These are phyloP conservation scores for Parochlus steinenii DNA, from an alignment of 2,888 invertebrate genomes.

Conservation along the genomic window DNA sequence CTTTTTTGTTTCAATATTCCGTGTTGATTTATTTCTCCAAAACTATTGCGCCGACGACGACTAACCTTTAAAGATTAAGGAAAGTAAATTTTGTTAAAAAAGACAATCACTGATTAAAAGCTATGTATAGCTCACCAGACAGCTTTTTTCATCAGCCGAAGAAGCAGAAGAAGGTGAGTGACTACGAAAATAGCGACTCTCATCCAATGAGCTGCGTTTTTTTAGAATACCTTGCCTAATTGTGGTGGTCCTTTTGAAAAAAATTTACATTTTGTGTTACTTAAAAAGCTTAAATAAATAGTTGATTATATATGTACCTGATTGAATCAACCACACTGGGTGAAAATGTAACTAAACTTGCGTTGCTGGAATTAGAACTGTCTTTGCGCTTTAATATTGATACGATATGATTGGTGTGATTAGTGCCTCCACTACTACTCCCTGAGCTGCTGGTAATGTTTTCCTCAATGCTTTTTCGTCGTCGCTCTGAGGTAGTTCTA, in stretches of 20 bases:
- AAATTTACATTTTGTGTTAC: too few relatives aligned
- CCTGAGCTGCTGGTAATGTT: neutral
- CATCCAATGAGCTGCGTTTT: constrained; percentile 68
- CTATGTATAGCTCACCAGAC: constrained; percentile 25
- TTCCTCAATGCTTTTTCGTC: constrained; percentile 8
- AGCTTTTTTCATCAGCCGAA: constrained; percentile 24
- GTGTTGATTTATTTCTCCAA: constrained; percentile 33
- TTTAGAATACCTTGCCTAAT: constrained; percentile 66
- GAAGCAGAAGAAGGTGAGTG: constrained; percentile 22
- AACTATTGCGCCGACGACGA: constrained; percentile 28
- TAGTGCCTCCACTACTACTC: neutral
- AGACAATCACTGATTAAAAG: too few relatives aligned
- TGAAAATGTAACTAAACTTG: constrained; percentile 65
- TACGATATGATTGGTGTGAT: constrained; percentile 32
- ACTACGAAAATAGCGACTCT: constrained; percentile 33
- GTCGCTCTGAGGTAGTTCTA: too few relatives aligned
- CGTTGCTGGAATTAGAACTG: constrained; percentile 34
- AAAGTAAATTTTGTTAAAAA: too few relatives aligned
- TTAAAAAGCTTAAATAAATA: too few relatives aligned
- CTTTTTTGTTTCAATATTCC: constrained; percentile 67
- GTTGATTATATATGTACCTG: too few relatives aligned
- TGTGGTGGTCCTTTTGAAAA: too few relatives aligned
- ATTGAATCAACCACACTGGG: constrained; percentile 57
- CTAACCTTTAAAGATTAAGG: too few relatives aligned
- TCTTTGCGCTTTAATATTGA: constrained; percentile 56